Evolutionary conservation across 2,113 vertebrate genomes (phyloP), one percentile per base, ranked within the genome.

Genomic region (Sterna hirundo): DNA sequence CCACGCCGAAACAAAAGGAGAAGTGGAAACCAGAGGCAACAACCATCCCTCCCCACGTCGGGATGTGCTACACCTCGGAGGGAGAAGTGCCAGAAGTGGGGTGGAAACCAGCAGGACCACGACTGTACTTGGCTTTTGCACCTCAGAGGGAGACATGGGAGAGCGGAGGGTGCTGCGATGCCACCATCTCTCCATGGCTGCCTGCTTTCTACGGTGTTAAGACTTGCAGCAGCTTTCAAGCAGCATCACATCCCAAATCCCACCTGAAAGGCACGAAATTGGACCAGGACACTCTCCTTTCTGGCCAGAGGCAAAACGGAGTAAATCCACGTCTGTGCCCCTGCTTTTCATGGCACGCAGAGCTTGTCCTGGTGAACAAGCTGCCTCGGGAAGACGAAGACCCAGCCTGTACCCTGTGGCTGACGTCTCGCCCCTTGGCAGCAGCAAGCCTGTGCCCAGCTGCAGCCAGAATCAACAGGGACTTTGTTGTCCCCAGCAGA

Each of bases 101-200:
- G 16, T 78, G 42, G 77, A 88, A 94, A 65, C 36, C 58, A 88
- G 7, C 40, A 78, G 36, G 26, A 5, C 17, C 32, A 29, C 4
- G 6, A 42, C 66, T 51, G 26, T 29, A 8, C 52, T 64, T 29
- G 32, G 61, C 19, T 83, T 80, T 76, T 86, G 49, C 2, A 0
- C 26, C 54, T 60, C 58, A 26, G 38, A 54, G 21, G 23, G 34
- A 83, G 32, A 49, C 3, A 1, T 42, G 26, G 60, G 51, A 44
- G 80, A 86, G 70, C 3, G 2, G 70, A 57, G 61, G 57, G 15
- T 88, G 46, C 78, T 70, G 46, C 5, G 3, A 9, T 49, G 65
- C 32, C 7, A 1, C 49, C 2, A 0, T 34, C 62, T 47, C 83
- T 70, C 52, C 2, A 1, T 25, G 32, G 34, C 47, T 64, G 21